Evolutionary conservation across 2,113 vertebrate genomes (phyloP).

Genomic region (Glareola pratincola): DNA sequence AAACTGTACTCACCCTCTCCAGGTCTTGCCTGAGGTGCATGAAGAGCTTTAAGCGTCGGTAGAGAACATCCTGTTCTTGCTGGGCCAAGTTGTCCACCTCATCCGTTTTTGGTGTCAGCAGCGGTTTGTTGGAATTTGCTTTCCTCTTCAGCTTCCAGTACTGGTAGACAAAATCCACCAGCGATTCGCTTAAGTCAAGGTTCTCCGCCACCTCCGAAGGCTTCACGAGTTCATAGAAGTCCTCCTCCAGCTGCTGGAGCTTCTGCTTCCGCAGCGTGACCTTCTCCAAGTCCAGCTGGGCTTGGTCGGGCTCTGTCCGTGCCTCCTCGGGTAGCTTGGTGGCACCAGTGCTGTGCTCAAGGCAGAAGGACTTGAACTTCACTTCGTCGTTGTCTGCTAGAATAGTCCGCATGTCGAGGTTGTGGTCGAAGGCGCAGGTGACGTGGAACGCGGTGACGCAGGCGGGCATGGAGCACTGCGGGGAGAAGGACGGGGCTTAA

Average conservation of each 20-base stretch:
- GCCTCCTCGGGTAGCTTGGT: slow-evolving; percentile 69
- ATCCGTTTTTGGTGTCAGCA: slow-evolving; percentile 89
- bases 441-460: slow-evolving; percentile 96
- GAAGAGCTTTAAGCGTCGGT: slow-evolving; percentile 93
- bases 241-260: slow-evolving; percentile 93
- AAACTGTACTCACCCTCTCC: slow-evolving; percentile 87
- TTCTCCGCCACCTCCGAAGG: slow-evolving; percentile 87
- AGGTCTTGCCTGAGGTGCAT: slow-evolving; percentile 95
- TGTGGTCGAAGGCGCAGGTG: slow-evolving; percentile 95
- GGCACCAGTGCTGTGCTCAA: slow-evolving; percentile 87
- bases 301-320: slow-evolving; percentile 69
- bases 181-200: slow-evolving; percentile 77
- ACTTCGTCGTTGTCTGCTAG: slow-evolving; percentile 96
- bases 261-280: slow-evolving; percentile 93
- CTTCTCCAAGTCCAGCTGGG: slow-evolving; percentile 86
- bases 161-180: slow-evolving; percentile 95
- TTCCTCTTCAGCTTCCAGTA: slow-evolving; percentile 98
- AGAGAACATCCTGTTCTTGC: slow-evolving; percentile 95
- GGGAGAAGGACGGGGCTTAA: slow-evolving; percentile 9
- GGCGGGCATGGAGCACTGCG: slow-evolving; percentile 93
- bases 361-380: slow-evolving; percentile 97
- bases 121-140: slow-evolving; percentile 89
- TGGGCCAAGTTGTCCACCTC: slow-evolving; percentile 97
- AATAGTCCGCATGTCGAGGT: slow-evolving; percentile 94
- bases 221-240: slow-evolving; percentile 92